A percentile compares a stretch with the other conserved stretches of the same genome.
These are phyloP conservation scores for Halisarca cf. caerulea DNA, from an alignment of 37 sponge, comb jelly and placozoan species.

Conservation along the genomic window DNA sequence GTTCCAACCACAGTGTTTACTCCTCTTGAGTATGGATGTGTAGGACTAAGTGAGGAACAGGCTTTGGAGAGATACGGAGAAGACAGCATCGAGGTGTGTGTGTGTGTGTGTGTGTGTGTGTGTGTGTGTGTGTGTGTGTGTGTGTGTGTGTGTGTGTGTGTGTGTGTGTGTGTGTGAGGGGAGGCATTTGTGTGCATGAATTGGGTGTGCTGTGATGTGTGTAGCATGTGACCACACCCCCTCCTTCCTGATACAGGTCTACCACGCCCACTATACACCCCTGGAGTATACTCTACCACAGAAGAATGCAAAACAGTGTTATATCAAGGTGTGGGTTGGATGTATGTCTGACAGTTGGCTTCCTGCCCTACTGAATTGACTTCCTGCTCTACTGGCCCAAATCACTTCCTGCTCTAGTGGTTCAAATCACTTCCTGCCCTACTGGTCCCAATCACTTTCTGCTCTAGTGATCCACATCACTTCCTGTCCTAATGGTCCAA, in stretches of 20 bases:
- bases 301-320: conserved; percentile 46
- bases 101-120: neutral
- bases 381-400: too few species aligned
- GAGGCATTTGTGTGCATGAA: too few species aligned
- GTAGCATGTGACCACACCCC: neutral
- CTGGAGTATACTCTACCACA: conserved; percentile 64
- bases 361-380: conserved; percentile 10
- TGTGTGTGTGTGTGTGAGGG: conserved; percentile 29
- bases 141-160: conserved; percentile 25
- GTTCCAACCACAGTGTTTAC: conserved; percentile 94
- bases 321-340: conserved; percentile 49
- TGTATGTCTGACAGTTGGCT: neutral
- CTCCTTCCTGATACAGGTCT: conserved; percentile 48
- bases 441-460: too few species aligned
- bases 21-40: conserved; percentile 82
- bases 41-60: conserved; percentile 74
- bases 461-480: too few species aligned
- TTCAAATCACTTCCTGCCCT: too few species aligned
- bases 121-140: conserved; percentile 21
- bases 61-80: conserved; percentile 71
- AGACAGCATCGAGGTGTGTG: conserved; percentile 69
- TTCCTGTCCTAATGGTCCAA: too few species aligned
- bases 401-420: too few species aligned
- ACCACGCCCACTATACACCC: conserved; percentile 68
- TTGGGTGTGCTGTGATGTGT: neutral